Evolutionary conservation across 1,140 invertebrate genomes (phyloP).

Genomic region (Ostrea edulis): DNA sequence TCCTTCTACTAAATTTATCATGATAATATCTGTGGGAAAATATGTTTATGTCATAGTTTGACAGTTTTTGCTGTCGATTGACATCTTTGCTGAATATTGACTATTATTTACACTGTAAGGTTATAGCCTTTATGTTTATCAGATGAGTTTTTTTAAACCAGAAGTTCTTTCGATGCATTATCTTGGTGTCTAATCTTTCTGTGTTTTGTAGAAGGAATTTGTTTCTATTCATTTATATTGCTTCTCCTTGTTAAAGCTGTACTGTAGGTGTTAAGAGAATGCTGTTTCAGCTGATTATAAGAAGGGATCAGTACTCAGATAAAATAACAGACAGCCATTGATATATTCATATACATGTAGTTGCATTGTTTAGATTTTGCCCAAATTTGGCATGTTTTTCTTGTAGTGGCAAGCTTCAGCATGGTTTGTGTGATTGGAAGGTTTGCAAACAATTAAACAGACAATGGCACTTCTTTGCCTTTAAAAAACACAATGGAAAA

Average conservation of each 20-base stretch:
- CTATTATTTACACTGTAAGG: background rate
- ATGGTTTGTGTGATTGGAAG: conserved; percentile 4
- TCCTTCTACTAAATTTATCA: background rate
- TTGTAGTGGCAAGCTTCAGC: background rate
- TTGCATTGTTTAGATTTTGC: conserved; percentile 2
- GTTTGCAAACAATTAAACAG: conserved; percentile 29
- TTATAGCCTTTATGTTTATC: background rate
- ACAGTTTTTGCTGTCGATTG: background rate
- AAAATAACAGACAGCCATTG: background rate
- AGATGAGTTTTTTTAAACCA: background rate
- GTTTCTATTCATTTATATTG: background rate
- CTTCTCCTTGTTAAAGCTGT: background rate
- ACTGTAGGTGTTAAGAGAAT: conserved; percentile 19
- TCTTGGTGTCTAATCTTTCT: conserved; percentile 11
- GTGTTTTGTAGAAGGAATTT: background rate
- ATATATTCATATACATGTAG: background rate
- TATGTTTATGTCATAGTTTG: background rate
- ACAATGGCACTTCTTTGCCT: conserved; percentile 31
- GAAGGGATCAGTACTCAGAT: conserved; percentile 9
- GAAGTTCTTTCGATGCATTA: background rate
- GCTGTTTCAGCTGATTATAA: background rate
- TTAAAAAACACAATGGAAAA: conserved; percentile 31
- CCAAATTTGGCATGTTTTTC: conserved; percentile 8
- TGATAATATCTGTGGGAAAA: conserved; percentile 9
- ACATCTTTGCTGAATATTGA: background rate